Base-by-base conservation (phyloP, 2,797 vertebrate species). In the Rhinella marina region DNA sequence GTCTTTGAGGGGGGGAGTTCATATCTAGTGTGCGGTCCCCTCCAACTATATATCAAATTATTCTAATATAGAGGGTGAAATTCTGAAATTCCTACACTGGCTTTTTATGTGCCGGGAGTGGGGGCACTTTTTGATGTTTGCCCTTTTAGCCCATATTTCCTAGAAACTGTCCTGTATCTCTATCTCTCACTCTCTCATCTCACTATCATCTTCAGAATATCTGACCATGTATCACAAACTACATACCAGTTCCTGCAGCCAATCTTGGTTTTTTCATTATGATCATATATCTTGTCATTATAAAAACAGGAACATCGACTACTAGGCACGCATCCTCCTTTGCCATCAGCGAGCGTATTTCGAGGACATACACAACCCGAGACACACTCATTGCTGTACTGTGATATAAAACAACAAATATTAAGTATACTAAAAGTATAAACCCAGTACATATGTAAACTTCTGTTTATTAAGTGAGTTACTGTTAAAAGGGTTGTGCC, bases 331-430 rank as follows among this genome's bases (percentile, higher is more conserved):
- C 97, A 98, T 21, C 92, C 91, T 90, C 95, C 95, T 0, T 91
- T 93, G 41, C 93, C 95, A 89, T 97, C 94, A 81, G 92, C 84
- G 23, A 97, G 88, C 86, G 95, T 90, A n/a, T 92, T 94, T 61
- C 88, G 66, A 0, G 96, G 96, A 90, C 97, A 98, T 50, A 97
- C 90, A 90, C 97, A 98, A 84, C 97, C 97, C 54, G 97, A 96
- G 85, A 92, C 82, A 89, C 97, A 98, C 7, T 93, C 92, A 88
- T 87, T 91, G 86, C 92, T 95, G 68, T 92, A 91, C 97, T 98
- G 82, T 23, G 90, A 86, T 48, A 68, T 25, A 75, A 19, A 87
- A 70, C 50, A 61, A 87, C 32, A 82, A 0, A 76, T 17, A 86
- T 56, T 14, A 12, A 11, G 0, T 61, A 23, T 81, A 50, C 25